Percentiles rank a stretch among this genome's conserved stretches.
Conservation (phyloP, 2,113 vertebrate genomes). For the Cryptomyrus ogoouensis region DNA sequence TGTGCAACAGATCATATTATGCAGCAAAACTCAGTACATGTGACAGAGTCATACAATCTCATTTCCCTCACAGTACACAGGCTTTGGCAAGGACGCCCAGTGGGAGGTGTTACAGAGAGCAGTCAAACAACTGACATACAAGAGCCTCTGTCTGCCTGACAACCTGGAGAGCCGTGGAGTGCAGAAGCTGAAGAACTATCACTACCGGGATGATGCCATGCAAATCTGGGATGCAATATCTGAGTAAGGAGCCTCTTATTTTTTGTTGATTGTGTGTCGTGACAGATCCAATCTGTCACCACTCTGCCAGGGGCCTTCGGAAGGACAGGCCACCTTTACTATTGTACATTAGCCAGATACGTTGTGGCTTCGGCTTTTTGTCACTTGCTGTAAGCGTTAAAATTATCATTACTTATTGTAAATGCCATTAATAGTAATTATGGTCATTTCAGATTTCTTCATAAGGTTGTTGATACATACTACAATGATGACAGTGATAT, state of each 20-base stretch:
- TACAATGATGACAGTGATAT: background rate
- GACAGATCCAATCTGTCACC: background rate
- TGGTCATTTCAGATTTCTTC: constrained; percentile 18
- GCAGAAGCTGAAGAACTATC: background rate
- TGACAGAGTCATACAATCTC: too few relatives aligned
- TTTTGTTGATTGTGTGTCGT: background rate
- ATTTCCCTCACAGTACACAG: constrained; percentile 2
- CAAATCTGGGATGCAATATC: background rate
- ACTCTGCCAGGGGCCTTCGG: background rate
- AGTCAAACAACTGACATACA: background rate
- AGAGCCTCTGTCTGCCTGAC: constrained; percentile 23
- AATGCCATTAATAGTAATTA: background rate
- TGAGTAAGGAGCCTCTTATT: background rate
- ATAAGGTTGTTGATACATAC: background rate
- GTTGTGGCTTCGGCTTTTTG: background rate
- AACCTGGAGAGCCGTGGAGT: background rate
- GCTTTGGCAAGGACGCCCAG: background rate
- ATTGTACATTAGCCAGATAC: background rate
- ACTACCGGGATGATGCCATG: constrained; percentile 11
- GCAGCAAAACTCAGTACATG: background rate
- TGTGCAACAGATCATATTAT: too few relatives aligned
- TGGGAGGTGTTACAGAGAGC: background rate
- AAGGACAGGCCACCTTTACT: background rate
- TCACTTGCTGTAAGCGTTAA: background rate
- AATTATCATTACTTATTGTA: background rate